Evolutionary conservation across 2,888 invertebrate species (phyloP).

Genomic region (Brachyopa scutellaris): DNA sequence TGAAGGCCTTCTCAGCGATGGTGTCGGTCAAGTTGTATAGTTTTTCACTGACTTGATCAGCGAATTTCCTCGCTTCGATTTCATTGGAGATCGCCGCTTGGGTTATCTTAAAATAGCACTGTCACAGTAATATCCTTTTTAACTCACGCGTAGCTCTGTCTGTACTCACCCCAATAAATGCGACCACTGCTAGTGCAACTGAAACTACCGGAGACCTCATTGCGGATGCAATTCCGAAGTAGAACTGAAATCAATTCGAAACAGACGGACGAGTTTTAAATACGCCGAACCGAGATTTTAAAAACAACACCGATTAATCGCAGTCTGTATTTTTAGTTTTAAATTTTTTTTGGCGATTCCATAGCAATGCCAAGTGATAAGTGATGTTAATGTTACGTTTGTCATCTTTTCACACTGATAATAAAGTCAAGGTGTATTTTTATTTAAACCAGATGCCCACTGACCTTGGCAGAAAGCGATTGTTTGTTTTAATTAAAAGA

Average conservation of each 20-base stretch:
- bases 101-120: slow-evolving; percentile 27
- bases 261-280: slow-evolving; percentile 56
- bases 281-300: slow-evolving; percentile 32
- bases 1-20: slow-evolving; percentile 78
- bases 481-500: background rate
- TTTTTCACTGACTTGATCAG: slow-evolving; percentile 77
- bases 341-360: slow-evolving; percentile 5
- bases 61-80: slow-evolving; percentile 76
- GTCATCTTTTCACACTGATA: slow-evolving; percentile 45
- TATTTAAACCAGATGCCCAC: background rate
- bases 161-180: slow-evolving; percentile 35
- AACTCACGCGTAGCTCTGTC: too few species aligned
- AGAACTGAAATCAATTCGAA: slow-evolving; percentile 45
- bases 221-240: slow-evolving; percentile 25
- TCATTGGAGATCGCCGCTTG: slow-evolving; percentile 74
- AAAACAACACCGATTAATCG: slow-evolving; percentile 6
- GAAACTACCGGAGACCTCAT: slow-evolving; percentile 41
- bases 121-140: too few species aligned
- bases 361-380: slow-evolving; percentile 40
- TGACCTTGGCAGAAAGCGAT: background rate
- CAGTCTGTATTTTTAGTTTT: background rate
- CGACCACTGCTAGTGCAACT: slow-evolving; percentile 8
- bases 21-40: slow-evolving; percentile 78
- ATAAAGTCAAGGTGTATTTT: slow-evolving; percentile 17
- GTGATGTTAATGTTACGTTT: slow-evolving; percentile 41